Evolutionary conservation across 35 echinoderm and acorn worm species (phyloP), one percentile per base, ranked within the genome.

Genomic region (Heliocidaris tuberculata): DNA sequence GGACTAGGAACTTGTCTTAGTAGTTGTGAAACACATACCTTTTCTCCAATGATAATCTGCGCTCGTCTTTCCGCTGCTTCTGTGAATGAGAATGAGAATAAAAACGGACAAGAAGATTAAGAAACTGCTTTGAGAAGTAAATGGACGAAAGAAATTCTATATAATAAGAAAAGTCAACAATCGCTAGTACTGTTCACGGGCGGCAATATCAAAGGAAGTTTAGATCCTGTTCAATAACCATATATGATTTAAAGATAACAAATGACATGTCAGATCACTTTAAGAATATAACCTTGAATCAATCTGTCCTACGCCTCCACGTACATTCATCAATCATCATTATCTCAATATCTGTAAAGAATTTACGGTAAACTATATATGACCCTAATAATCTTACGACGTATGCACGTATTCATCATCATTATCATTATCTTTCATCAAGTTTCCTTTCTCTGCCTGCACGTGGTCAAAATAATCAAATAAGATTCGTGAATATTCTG

Each of bases 41-140:
- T 98, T 96, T 98, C 97, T 9, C 97, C 94, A 48, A 97, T 59
- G 47, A 98, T 87, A 87, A 98, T 96, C 88, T 99, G 95, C 27
- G 98, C 98, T 96, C 98, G 94, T 92, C 95, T 96, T 93, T 99
- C 98, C 1, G 98, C 98, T 47, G 98, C 98, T 59, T 99, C 98
- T 99, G 97, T 47, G 49, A 52, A 95, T 96, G 60, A 93, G 48
- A 96, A 85, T 47, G 78, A 70, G 42, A 86, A 94, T 93, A 92
- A 47, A 95, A 47, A 42, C 4, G 65, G 27, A n/a, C 61, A 13
- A 31, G 59, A 59, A 93, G 21, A 48, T 86, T 27, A 85, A 86
- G 85, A 96, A 85, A 95, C 3, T 7, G 48, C 31, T 95, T 31
- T 89, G 7, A 48, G 87, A 42, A 17, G 29, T 7, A 78, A 78